A percentile compares a stretch with the other conserved stretches of the same genome.
phyloP scores from a whole-genome alignment of 2,113 vertebrate species.

The Microcebus griseorufus region DNA sequence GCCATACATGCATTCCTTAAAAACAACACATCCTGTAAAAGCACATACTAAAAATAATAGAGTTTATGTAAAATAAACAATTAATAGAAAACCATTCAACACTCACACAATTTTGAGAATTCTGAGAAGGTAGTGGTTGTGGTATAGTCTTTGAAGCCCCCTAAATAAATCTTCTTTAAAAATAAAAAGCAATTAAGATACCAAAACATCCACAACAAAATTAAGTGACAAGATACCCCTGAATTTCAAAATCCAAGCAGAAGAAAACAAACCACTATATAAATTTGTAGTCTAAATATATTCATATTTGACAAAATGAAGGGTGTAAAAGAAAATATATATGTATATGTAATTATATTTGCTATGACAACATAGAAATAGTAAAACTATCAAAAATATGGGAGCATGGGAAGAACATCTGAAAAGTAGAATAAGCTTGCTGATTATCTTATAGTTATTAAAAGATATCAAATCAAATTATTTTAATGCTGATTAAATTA shows the following conservation, averaged over 20 bases:
- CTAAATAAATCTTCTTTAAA: slow-evolving; percentile 34
- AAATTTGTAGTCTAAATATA: not conserved
- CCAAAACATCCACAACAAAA: not conserved
- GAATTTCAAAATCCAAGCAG: not conserved
- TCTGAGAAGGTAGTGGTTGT: not conserved
- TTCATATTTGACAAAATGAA: slow-evolving; percentile 4
- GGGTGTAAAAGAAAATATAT: not conserved
- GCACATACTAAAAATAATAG: not conserved
- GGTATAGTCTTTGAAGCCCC: not conserved
- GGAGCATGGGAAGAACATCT: not conserved
- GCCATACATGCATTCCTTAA: not conserved
- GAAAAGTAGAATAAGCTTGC: not conserved
- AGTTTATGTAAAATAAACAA: slow-evolving; percentile 29
- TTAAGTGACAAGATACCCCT: not conserved
- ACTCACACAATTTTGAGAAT: not conserved
- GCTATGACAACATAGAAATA: not conserved
- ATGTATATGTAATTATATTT: not conserved
- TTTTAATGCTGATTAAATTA: not conserved
- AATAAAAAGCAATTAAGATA: not conserved
- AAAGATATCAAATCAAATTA: not conserved
- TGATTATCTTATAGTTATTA: slow-evolving; percentile 3
- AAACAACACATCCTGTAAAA: slow-evolving; percentile 13
- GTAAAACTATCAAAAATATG: not conserved
- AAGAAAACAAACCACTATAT: not conserved
- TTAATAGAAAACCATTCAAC: not conserved